Conservation (phyloP, 2,888 invertebrate genomes). For the Tanypteryx hageni region DNA sequence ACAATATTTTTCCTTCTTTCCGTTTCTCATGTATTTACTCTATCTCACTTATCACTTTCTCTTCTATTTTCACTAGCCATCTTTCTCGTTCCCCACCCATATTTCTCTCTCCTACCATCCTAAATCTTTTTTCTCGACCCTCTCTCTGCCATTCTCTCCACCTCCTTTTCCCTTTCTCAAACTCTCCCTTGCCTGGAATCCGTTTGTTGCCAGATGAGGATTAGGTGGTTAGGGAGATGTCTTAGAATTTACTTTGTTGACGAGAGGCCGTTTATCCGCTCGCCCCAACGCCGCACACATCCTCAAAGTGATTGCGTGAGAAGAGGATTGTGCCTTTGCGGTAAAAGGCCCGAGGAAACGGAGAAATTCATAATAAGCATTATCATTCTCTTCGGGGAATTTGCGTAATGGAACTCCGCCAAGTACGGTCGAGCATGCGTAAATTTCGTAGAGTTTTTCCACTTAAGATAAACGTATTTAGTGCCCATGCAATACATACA, state of each 20-base stretch:
- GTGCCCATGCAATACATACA: not conserved
- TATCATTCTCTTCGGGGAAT: not conserved
- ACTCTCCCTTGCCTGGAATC: not conserved
- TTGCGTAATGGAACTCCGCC: conserved; percentile 7
- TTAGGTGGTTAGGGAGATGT: not conserved
- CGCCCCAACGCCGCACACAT: not conserved
- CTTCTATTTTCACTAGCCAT: too few relatives aligned
- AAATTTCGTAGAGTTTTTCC: not conserved
- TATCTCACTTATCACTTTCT: too few relatives aligned
- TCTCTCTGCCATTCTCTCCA: too few relatives aligned
- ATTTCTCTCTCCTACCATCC: too few relatives aligned
- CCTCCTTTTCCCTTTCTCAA: not conserved
- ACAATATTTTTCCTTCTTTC: too few relatives aligned
- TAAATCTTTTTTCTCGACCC: too few relatives aligned
- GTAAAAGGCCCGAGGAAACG: not conserved
- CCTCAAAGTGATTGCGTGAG: not conserved
- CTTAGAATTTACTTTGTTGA: not conserved
- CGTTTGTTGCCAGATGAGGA: not conserved
- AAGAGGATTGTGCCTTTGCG: not conserved
- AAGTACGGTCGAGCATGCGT: not conserved
- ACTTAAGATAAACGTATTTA: not conserved
- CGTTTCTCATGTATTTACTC: too few relatives aligned
- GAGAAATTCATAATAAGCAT: not conserved
- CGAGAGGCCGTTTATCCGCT: not conserved
- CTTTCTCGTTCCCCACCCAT: too few relatives aligned